Evolutionary conservation across 2,797 vertebrate species (phyloP).

Genomic region (Varecia variegata): DNA sequence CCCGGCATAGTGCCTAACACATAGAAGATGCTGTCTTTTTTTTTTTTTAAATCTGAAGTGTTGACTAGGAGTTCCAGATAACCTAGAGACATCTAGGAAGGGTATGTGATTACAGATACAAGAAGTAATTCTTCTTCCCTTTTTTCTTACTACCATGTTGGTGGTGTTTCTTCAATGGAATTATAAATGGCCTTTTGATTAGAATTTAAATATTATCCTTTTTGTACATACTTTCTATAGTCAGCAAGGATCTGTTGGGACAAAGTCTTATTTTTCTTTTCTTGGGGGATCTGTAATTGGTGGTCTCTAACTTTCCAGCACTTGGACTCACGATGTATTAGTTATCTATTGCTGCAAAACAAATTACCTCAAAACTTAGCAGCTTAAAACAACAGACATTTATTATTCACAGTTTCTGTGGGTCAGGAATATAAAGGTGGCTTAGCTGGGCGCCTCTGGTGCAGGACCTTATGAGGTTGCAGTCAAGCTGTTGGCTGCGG

Average conservation of each 20-base stretch:
- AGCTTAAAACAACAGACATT: neutral
- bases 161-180: neutral
- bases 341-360: constrained; percentile 29
- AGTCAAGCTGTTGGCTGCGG: neutral
- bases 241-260: neutral
- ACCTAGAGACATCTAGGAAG: neutral
- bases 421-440: neutral
- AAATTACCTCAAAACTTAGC: neutral
- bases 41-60: neutral
- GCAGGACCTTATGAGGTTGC: neutral
- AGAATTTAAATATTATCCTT: neutral
- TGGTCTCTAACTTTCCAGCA: neutral
- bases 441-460: neutral
- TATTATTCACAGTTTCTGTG: neutral
- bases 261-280: constrained; percentile 30
- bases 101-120: neutral
- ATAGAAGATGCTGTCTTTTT: neutral
- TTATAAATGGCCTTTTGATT: constrained; percentile 18
- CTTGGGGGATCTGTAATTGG: neutral
- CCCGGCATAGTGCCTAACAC: neutral
- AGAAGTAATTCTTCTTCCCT: neutral
- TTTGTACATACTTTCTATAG: neutral
- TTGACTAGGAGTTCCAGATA: neutral
- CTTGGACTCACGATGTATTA: neutral
- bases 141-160: neutral